Conservation (phyloP, 1,140 invertebrate species). For the Drosophila chauvacae region DNA sequence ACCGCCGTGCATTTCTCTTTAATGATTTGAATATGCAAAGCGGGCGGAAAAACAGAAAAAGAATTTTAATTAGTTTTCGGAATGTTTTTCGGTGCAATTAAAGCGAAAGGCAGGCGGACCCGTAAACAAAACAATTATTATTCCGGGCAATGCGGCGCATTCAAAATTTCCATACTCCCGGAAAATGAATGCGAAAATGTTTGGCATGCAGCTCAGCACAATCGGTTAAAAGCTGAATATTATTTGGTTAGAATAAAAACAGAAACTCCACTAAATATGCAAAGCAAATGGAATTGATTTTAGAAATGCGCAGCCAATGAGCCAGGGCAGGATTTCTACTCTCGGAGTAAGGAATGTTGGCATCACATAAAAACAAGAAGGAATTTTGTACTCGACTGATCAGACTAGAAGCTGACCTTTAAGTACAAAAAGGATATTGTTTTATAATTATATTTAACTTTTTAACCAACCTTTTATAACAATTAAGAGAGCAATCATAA, state of each 20-base stretch:
- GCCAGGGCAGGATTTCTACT: neutral
- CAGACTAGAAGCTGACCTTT: neutral
- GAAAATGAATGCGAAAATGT: constrained; percentile 22
- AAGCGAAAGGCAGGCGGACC: constrained; percentile 27
- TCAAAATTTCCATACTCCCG: constrained; percentile 15
- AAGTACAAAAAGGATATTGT: no score
- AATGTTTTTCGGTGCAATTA: constrained; percentile 48
- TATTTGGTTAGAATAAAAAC: constrained; percentile 25
- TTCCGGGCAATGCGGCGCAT: constrained; percentile 10
- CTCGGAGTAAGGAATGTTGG: neutral
- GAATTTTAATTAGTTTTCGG: constrained; percentile 75
- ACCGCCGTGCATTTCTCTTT: constrained; percentile 49
- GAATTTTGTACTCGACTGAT: neutral
- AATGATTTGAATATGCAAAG: constrained; percentile 65
- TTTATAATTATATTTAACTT: no score
- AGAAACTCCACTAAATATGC: constrained; percentile 37
- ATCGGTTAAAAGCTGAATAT: constrained; percentile 32
- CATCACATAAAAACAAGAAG: neutral
- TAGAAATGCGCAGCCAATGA: constrained; percentile 33
- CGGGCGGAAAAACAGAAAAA: constrained; percentile 37
- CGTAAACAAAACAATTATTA: constrained; percentile 68
- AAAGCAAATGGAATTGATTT: constrained; percentile 38
- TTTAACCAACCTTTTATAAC: neutral
- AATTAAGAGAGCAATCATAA: no score
- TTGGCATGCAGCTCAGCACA: constrained; percentile 15